Percentiles rank a stretch among this genome's conserved stretches.
These are phyloP conservation scores for Drosophila formosana DNA, from an alignment of 2,888 invertebrate genomes.

Conservation along the genomic window DNA sequence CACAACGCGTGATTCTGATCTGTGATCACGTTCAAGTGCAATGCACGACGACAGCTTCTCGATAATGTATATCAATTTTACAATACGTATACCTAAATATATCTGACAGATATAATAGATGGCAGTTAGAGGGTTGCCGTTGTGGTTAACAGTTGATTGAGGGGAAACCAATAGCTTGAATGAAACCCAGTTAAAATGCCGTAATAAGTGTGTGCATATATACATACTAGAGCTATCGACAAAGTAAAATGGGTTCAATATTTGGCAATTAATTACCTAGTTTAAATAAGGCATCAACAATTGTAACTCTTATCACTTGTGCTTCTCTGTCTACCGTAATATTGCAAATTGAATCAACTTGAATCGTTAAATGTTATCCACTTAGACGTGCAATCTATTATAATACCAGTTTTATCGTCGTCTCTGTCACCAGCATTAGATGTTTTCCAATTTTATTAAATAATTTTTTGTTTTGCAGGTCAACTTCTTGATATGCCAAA, in stretches of 20 bases:
- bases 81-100: conserved; percentile 6
- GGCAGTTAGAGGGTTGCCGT: conserved; percentile 7
- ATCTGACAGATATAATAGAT: conserved; percentile 13
- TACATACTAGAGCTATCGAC: background rate
- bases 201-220: background rate
- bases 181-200: conserved; percentile 23
- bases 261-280: background rate
- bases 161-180: conserved; percentile 25
- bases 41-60: conserved; percentile 24
- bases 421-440: too few relatives aligned
- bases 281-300: too few relatives aligned
- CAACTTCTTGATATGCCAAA: conserved; percentile 94
- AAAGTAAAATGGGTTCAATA: background rate
- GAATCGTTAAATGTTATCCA: too few relatives aligned
- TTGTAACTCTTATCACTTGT: too few relatives aligned
- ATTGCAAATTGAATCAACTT: too few relatives aligned
- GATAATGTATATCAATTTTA: conserved; percentile 1
- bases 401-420: too few relatives aligned
- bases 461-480: conserved; percentile 87
- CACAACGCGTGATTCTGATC: conserved; percentile 53
- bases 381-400: too few relatives aligned
- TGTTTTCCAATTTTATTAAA: background rate
- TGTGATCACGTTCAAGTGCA: conserved; percentile 50
- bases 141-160: conserved; percentile 25
- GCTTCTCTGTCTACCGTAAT: too few relatives aligned